Conservation (phyloP, 2,113 vertebrate genomes). For the Pollachius pollachius region DNA sequence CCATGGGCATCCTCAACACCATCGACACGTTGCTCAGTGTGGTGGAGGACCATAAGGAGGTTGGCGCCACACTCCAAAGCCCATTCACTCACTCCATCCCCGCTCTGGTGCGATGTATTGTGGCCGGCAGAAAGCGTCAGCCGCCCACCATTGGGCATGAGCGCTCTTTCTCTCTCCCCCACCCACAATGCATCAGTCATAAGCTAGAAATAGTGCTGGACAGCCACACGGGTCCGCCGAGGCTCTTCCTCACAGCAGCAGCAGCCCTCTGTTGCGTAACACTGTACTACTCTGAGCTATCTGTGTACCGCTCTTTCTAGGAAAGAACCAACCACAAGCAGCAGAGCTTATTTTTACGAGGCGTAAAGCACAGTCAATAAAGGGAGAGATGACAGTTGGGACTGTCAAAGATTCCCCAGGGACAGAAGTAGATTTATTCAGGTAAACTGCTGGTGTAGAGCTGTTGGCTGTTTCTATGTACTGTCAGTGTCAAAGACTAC, state of each 20-base stretch:
- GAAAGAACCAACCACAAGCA: too few relatives aligned
- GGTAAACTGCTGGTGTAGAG: too few relatives aligned
- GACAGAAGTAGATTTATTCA: too few relatives aligned
- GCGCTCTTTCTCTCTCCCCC: slow-evolving; percentile 47
- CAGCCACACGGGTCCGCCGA: slow-evolving; percentile 22
- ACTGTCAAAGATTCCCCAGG: too few relatives aligned
- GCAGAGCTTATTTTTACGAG: too few relatives aligned
- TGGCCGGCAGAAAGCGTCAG: slow-evolving; percentile 57
- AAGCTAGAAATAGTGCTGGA: slow-evolving; percentile 51
- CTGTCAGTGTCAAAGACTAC: too few relatives aligned
- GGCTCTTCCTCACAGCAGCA: slow-evolving; percentile 14
- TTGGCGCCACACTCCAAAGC: slow-evolving; percentile 44
- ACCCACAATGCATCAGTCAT: slow-evolving; percentile 55
- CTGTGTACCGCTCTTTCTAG: too few relatives aligned
- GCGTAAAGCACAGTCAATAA: too few relatives aligned
- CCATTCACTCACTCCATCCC: slow-evolving; percentile 32
- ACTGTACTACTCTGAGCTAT: not conserved
- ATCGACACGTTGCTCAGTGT: slow-evolving; percentile 98
- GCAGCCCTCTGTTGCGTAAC: slow-evolving; percentile 11
- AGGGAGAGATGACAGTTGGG: too few relatives aligned
- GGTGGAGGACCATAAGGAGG: slow-evolving; percentile 99
- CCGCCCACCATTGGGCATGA: slow-evolving; percentile 66
- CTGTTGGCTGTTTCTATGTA: too few relatives aligned
- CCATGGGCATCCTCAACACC: slow-evolving; percentile 99
- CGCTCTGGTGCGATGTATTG: slow-evolving; percentile 42